Evolutionary conservation across 1,140 invertebrate species (phyloP).

Genomic region (Lycorma delicatula): DNA sequence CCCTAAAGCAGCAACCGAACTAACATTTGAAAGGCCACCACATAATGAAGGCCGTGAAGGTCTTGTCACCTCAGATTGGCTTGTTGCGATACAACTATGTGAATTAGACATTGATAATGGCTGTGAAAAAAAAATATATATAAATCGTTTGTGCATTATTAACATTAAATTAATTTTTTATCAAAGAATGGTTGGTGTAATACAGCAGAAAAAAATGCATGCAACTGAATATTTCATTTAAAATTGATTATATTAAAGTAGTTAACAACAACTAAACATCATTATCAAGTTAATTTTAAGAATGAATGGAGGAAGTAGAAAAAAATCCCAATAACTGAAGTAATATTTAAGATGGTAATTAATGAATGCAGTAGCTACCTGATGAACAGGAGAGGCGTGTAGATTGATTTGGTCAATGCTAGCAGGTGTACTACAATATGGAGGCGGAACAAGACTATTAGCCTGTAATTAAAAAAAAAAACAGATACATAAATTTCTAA

Average conservation of each 20-base stretch:
- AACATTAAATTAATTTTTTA: no score
- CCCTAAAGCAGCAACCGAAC: conserved; percentile 28
- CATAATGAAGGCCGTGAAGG: conserved; percentile 16
- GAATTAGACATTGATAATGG: conserved; percentile 2
- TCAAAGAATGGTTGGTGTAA: no score
- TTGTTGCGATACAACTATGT: background rate
- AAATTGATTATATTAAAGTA: no score
- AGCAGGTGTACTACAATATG: conserved; percentile 62
- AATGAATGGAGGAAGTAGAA: background rate
- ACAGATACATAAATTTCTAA: no score
- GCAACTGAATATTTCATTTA: no score
- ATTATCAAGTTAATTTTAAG: no score
- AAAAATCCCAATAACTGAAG: background rate
- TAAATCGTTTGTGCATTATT: no score
- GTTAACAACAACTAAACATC: no score
- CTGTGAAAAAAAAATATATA: conserved; percentile 2
- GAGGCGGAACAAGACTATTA: conserved; percentile 67
- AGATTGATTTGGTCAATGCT: conserved; percentile 53
- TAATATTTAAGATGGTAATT: conserved; percentile 18
- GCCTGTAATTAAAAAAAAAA: conserved; percentile 41
- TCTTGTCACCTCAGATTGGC: conserved; percentile 18
- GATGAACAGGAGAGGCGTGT: conserved; percentile 32
- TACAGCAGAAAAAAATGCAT: no score
- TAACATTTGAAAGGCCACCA: conserved; percentile 22
- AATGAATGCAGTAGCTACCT: conserved; percentile 26